Percentiles rank a stretch among this genome's conserved stretches.
These are phyloP conservation scores for Catharus minimus DNA, from an alignment of 2,113 vertebrate species.

Conservation along the genomic window DNA sequence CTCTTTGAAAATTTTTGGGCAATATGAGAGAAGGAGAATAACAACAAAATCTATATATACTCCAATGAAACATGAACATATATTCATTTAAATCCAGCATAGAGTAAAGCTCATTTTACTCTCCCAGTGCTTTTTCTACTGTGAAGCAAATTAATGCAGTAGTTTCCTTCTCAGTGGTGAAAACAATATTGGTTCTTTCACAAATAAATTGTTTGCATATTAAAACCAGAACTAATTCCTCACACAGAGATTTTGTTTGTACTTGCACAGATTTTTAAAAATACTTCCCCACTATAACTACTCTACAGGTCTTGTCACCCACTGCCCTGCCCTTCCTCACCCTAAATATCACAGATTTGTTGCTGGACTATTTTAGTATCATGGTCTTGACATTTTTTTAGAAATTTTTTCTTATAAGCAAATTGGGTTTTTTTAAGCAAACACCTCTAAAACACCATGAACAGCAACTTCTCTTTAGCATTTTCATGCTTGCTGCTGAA, in stretches of 20 bases:
- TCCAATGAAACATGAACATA: background rate
- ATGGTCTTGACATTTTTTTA: background rate
- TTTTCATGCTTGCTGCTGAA: background rate
- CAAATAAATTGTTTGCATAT: background rate
- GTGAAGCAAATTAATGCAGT: background rate
- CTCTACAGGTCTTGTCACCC: background rate
- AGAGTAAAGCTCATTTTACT: background rate
- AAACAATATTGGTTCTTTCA: background rate
- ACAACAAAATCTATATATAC: background rate
- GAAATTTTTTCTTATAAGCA: background rate
- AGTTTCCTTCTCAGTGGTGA: background rate
- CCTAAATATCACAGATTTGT: background rate
- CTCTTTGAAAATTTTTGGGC: background rate
- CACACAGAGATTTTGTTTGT: background rate
- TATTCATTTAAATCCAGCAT: background rate
- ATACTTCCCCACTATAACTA: background rate
- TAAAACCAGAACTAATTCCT: background rate
- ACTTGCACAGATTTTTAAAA: background rate
- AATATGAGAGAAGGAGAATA: background rate
- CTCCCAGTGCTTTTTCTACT: background rate
- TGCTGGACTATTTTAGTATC: background rate
- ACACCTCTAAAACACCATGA: background rate
- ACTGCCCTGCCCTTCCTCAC: rapidly evolving
- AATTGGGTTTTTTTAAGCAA: background rate
- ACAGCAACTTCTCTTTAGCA: background rate